Evolutionary conservation across 2,113 vertebrate species (phyloP).

Genomic region (Raja brachyura): DNA sequence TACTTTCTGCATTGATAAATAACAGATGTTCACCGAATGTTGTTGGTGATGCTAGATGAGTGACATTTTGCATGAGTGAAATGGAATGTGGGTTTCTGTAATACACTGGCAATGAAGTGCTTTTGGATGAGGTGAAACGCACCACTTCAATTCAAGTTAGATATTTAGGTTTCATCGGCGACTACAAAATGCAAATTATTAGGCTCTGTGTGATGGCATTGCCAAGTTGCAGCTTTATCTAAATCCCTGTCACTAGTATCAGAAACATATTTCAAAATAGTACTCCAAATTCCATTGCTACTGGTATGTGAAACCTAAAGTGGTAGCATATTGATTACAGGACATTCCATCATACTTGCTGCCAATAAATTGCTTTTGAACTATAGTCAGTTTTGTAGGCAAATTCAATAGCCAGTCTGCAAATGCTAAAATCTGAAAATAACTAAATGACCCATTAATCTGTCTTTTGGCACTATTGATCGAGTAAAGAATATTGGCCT

Average conservation of each 20-base stretch:
- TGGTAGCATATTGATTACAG: constrained; percentile 9
- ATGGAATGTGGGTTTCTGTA: constrained; percentile 1
- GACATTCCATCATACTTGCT: not conserved
- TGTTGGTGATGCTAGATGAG: not conserved
- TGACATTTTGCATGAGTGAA: not conserved
- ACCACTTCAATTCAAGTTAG: not conserved
- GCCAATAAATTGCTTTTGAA: not conserved
- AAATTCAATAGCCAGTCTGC: not conserved
- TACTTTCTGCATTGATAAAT: not conserved
- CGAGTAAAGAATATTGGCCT: too few relatives aligned
- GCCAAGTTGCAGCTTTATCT: not conserved
- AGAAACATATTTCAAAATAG: not conserved
- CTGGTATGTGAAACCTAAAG: not conserved
- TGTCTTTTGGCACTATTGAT: too few relatives aligned
- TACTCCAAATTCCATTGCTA: not conserved
- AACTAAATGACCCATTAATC: not conserved
- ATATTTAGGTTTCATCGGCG: not conserved
- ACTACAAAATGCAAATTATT: not conserved
- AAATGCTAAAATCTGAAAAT: not conserved
- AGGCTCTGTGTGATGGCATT: not conserved
- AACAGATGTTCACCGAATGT: not conserved
- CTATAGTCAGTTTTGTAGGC: not conserved
- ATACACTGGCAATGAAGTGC: not conserved
- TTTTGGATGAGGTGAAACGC: not conserved
- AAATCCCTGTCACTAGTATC: not conserved